Base-by-base conservation (phyloP, 2,113 vertebrate species). In the Heterocephalus glaber region DNA sequence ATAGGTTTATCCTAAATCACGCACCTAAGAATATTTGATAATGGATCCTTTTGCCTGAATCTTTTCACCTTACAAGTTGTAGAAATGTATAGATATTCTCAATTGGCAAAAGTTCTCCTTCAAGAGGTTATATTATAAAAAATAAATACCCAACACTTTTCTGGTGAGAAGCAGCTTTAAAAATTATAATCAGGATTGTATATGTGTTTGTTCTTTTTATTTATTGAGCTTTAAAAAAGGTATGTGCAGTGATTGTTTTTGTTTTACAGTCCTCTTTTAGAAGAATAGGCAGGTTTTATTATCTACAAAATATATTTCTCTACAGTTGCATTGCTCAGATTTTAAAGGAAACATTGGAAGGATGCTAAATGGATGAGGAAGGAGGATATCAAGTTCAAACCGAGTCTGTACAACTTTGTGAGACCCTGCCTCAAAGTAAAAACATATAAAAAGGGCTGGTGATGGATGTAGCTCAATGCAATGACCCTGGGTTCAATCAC, bases 51-150 rank as follows among this genome's bases (percentile, higher is more conserved):
- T 41, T 76, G 9, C 38, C 24, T 38, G 4, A 28, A 60, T 84
- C 28, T 12, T 52, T 79, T 56, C 61, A 38, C 16, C 60, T 14
- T 52, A 17, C 10, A 68, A 74, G 10, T 93, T 52, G 56, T 3
- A 77, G 8, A 3, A 54, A 80, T 58, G 20, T 1, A 47, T 47
- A 35, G 7, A 22, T 61, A 30, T 14, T 92, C 17, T 65, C 14
- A 60, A 77, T 89, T 92, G 35, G 30, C 92, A n/a, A 86, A 92
- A 86, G 28, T 49, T 82, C 16, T 92, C n/a, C 90, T 44, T n/a
- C 1, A 8, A n/a, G 3, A 56, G 4, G 8, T 7, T 52, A 24
- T 77, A 60, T 61, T 84, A 83, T 33, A 94, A 20, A 26, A 80
- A 74, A 26, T 54, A 79, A 66, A 28, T 38, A 72, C 65, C 26